Evolutionary conservation across 2,888 invertebrate genomes (phyloP).

Genomic region (Hyalella azteca): DNA sequence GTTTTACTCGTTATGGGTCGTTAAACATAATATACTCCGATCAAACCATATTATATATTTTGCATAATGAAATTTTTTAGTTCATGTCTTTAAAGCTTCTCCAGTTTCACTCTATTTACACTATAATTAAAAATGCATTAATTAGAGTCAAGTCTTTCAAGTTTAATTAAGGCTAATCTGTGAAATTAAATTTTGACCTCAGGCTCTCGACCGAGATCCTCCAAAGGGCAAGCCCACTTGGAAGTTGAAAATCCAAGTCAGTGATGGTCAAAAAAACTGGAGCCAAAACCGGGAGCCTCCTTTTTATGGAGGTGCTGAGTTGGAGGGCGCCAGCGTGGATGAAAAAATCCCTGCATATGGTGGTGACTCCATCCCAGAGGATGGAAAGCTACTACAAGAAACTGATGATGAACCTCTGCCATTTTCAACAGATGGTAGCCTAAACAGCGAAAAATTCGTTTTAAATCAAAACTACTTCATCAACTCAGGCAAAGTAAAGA

Average conservation of each 20-base stretch:
- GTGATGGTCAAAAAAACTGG: slow-evolving; percentile 36
- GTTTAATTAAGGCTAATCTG: too few relatives aligned
- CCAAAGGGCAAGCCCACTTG: slow-evolving; percentile 42
- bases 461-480: not conserved
- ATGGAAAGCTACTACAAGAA: not conserved
- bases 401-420: not conserved
- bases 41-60: too few relatives aligned
- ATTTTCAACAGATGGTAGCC: not conserved
- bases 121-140: too few relatives aligned
- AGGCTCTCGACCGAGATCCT: slow-evolving; percentile 40
- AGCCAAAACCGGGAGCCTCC: not conserved
- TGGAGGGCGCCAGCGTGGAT: not conserved
- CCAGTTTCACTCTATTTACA: too few relatives aligned
- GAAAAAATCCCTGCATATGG: not conserved
- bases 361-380: not conserved
- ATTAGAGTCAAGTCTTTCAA: too few relatives aligned
- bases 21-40: too few relatives aligned
- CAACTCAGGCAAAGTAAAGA: not conserved
- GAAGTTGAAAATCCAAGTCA: slow-evolving; percentile 27
- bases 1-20: too few relatives aligned
- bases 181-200: too few relatives aligned
- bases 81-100: too few relatives aligned
- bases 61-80: too few relatives aligned
- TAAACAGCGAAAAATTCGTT: not conserved
- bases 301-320: not conserved